phyloP scores from a whole-genome alignment of 2,797 vertebrate genomes.

The Thalassophryne amazonica region DNA sequence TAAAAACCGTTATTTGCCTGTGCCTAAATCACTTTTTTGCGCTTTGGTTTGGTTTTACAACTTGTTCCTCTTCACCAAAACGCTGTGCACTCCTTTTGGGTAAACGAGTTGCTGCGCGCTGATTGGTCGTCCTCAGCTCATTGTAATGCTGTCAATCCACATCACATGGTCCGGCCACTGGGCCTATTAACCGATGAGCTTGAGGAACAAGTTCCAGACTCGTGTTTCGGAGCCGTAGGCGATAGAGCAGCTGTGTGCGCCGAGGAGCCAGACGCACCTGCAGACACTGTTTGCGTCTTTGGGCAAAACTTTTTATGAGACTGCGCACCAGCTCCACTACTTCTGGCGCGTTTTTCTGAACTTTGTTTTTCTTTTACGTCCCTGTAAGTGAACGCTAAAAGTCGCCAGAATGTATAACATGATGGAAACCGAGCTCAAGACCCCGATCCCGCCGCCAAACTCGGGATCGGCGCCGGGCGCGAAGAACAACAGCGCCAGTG shows the following conservation, averaged over 20 bases:
- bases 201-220: conserved; percentile 77
- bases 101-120: conserved; percentile 61
- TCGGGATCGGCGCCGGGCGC: conserved; percentile 72
- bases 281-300: conserved; percentile 32
- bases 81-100: conserved; percentile 48
- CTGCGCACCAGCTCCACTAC: conserved; percentile 64
- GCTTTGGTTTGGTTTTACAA: conserved; percentile 42
- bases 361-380: conserved; percentile 39
- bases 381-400: conserved; percentile 56
- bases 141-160: conserved; percentile 89
- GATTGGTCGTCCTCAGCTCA: conserved; percentile 85
- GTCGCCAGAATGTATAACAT: conserved; percentile 90
- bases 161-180: conserved; percentile 75
- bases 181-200: conserved; percentile 80
- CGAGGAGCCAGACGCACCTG: conserved; percentile 47
- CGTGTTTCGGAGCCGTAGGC: conserved; percentile 60
- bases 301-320: conserved; percentile 54
- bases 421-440: conserved; percentile 95
- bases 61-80: conserved; percentile 63
- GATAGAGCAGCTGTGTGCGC: conserved; percentile 53
- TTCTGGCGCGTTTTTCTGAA: conserved; percentile 45
- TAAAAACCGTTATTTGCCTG: no score
- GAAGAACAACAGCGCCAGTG: conserved; percentile 77
- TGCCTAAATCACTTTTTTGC: conserved; percentile 1
- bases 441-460: conserved; percentile 85